Base-by-base conservation (phyloP, 2,888 invertebrate species). In the Melanotus villosus region DNA sequence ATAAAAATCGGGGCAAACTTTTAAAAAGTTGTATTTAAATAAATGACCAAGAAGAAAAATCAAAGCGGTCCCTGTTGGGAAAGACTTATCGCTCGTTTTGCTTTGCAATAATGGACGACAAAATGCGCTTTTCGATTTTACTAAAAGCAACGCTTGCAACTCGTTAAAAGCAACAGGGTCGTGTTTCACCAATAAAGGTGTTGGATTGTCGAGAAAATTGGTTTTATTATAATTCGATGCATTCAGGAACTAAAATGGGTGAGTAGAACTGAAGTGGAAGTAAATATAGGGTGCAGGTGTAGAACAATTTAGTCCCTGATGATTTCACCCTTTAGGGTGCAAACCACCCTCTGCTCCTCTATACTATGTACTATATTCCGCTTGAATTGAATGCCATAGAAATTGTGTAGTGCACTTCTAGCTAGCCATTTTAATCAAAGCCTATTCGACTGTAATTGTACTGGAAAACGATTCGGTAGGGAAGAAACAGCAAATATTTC, bases 231-330 rank as follows among this genome's bases (percentile, higher is more conserved):
- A 64, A 41, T 41, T 54, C 21, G 52, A 63, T 19, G 36, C 50
- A 34, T 6, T 52, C 14, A 26, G 43, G 54, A 26, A 9, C 3
- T n/a, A 43, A 50, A 62, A 47, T 14, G 6, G 30, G 12, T 12
- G 9, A 19, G 50, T 26, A 26, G 26, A 50, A n/a, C n/a, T n/a
- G n/a, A n/a, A n/a, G 62, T 26, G 47, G 12, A 38, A 50, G 18
- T 63, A 63, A 62, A 62, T 36, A 62, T 54, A 36, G 63, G 52
- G 50, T 50, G 50, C 63, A 63, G 50, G 34, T 52, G 63, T 54
- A 63, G 50, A 54, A 63, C 52, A 41, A 30, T 30, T 63, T 43
- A 63, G 36, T 38, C 34, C 50, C 30, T 50, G 12, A 10, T 23
- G 50, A 30, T 50, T 50, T 30, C 23, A 50, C 26, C 26, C 30